A percentile compares a stretch with the other conserved stretches of the same genome.
Conservation (phyloP, 2,888 invertebrate genomes). For the Alsophila aescularia region DNA sequence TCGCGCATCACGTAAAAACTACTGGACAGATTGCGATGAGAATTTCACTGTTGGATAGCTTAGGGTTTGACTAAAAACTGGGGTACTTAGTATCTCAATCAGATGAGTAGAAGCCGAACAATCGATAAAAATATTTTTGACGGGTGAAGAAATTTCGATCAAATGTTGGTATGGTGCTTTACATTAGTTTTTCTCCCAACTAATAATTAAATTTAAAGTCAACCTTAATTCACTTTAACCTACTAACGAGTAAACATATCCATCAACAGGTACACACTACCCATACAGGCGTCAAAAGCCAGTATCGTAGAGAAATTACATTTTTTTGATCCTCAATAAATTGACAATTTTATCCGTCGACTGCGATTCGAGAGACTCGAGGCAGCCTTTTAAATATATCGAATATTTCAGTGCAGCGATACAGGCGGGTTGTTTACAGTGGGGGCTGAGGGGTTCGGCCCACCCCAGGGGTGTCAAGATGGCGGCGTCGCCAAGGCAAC, state of each 20-base stretch:
- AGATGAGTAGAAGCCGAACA: too few relatives aligned
- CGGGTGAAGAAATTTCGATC: too few relatives aligned
- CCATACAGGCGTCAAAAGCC: constrained; percentile 39
- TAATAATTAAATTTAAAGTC: too few relatives aligned
- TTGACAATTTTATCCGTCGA: constrained; percentile 64
- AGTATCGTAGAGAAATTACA: constrained; percentile 49
- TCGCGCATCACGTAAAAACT: too few relatives aligned
- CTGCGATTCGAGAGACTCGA: constrained; percentile 61
- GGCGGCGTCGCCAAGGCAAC: constrained; percentile 82
- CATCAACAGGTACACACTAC: constrained; percentile 34
- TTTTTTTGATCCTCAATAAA: constrained; percentile 64
- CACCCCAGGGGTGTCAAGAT: constrained; percentile 68
- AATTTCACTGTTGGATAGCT: too few relatives aligned
- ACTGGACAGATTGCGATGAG: too few relatives aligned
- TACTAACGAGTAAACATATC: constrained; percentile 9
- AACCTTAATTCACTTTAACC: too few relatives aligned
- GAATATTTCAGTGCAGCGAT: constrained; percentile 83
- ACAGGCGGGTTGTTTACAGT: constrained; percentile 79
- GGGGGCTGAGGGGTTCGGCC: constrained; percentile 53
- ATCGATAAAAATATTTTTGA: too few relatives aligned
- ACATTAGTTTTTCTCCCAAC: too few relatives aligned
- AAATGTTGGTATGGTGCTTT: too few relatives aligned
- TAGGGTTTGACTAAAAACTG: too few relatives aligned
- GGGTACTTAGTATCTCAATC: too few relatives aligned
- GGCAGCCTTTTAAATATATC: constrained; percentile 80